Evolutionary conservation across 2,113 vertebrate genomes (phyloP).

Genomic region (Neotoma lepida): DNA sequence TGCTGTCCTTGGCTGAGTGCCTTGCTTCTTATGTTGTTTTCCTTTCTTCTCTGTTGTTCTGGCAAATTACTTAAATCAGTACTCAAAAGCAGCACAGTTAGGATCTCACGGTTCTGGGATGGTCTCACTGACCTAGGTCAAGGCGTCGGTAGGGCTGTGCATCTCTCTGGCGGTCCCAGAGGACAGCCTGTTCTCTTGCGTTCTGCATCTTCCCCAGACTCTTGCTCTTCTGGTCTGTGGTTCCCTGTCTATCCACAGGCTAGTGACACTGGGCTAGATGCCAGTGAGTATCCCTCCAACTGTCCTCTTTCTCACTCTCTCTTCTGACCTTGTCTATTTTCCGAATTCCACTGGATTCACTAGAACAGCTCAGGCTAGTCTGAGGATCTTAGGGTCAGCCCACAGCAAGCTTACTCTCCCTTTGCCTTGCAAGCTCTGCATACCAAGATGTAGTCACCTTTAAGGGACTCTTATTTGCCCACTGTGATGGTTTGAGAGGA

Average conservation of each 20-base stretch:
- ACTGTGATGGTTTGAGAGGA: background rate
- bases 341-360: background rate
- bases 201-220: background rate
- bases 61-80: background rate
- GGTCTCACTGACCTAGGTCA: background rate
- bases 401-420: background rate
- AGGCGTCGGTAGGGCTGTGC: background rate
- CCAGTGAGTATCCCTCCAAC: fast-evolving
- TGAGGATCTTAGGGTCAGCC: background rate
- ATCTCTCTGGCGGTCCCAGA: background rate
- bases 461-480: background rate
- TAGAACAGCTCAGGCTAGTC: background rate
- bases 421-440: no score
- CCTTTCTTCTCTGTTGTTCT: background rate
- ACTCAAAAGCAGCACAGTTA: background rate
- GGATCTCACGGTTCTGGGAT: background rate
- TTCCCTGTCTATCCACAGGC: no score
- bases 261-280: background rate
- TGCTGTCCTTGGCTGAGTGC: background rate
- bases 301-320: background rate
- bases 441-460: background rate
- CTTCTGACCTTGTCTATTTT: background rate
- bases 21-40: background rate
- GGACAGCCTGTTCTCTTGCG: background rate
- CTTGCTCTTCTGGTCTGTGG: background rate